Conservation (phyloP, 1,140 invertebrate genomes). For the Drosophila carrolli region DNA sequence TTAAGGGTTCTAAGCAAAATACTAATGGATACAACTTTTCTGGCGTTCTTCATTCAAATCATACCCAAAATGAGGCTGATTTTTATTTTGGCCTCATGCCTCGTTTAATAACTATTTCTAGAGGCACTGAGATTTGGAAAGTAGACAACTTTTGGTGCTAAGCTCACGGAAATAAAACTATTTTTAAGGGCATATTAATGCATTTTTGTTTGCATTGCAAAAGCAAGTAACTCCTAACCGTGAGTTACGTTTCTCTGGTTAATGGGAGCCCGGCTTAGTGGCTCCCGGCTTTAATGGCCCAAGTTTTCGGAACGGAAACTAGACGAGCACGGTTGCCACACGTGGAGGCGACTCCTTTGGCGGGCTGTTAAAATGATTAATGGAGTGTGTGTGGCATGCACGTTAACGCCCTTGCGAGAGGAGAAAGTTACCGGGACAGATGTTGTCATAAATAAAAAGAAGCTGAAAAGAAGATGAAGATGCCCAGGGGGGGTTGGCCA, state of each 20-base stretch:
- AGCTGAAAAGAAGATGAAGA: slow-evolving; percentile 64
- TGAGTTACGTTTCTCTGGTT: slow-evolving; percentile 18
- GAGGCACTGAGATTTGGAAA: too few species aligned
- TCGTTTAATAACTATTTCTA: too few species aligned
- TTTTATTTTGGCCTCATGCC: too few species aligned
- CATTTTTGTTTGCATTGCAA: background rate
- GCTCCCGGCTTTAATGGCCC: slow-evolving; percentile 29
- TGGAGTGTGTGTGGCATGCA: slow-evolving; percentile 72
- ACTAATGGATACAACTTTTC: too few species aligned
- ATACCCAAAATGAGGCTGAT: too few species aligned
- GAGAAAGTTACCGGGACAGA: slow-evolving; percentile 64
- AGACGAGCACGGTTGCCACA: slow-evolving; percentile 19
- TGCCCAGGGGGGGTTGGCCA: slow-evolving; percentile 2
- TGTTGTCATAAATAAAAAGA: slow-evolving; percentile 81
- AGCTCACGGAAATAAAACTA: too few species aligned
- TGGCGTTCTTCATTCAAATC: too few species aligned
- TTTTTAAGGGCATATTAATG: too few species aligned
- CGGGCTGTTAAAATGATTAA: slow-evolving; percentile 80
- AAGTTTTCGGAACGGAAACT: slow-evolving; percentile 50
- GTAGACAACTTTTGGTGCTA: background rate
- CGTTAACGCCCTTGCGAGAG: slow-evolving; percentile 58
- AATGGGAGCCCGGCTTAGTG: slow-evolving; percentile 17
- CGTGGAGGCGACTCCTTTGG: slow-evolving; percentile 10
- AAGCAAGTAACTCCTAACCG: background rate
- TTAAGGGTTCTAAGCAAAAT: too few species aligned